Conservation (phyloP, 92 coral and sea anemone genomes). For the Heliopora coerulea region DNA sequence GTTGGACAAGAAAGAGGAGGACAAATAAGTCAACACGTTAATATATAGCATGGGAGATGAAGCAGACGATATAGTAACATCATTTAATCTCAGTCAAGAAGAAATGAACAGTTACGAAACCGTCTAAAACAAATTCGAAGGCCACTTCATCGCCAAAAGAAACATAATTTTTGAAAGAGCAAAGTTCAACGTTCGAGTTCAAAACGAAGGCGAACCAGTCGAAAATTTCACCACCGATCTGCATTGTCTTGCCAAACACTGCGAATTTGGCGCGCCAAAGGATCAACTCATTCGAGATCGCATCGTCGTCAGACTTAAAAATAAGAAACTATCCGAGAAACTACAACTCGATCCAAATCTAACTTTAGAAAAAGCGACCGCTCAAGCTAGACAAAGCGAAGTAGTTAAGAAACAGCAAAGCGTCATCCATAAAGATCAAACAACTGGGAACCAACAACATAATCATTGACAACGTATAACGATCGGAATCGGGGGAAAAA, state of each 20-base stretch:
- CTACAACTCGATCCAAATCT: background rate
- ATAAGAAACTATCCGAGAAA: slow-evolving; percentile 5
- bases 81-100: background rate
- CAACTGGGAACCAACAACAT: background rate
- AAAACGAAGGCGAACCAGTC: background rate
- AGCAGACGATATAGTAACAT: background rate
- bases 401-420: slow-evolving; percentile 42
- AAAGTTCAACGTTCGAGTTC: slow-evolving; percentile 12
- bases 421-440: slow-evolving; percentile 25
- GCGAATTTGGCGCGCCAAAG: slow-evolving; percentile 17
- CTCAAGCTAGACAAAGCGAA: slow-evolving; percentile 33
- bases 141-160: background rate
- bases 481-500: background rate
- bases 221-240: background rate
- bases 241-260: slow-evolving; percentile 26
- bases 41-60: too few species aligned
- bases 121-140: too few species aligned
- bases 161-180: slow-evolving; percentile 15
- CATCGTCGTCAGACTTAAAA: slow-evolving; percentile 4
- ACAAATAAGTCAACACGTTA: background rate
- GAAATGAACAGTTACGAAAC: too few species aligned
- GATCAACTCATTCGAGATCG: slow-evolving; percentile 26
- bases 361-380: slow-evolving; percentile 8
- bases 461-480: background rate
- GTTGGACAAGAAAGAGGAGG: background rate